Evolutionary conservation across 1,140 invertebrate species (phyloP).

Genomic region (Akabosia matsudoensis): DNA sequence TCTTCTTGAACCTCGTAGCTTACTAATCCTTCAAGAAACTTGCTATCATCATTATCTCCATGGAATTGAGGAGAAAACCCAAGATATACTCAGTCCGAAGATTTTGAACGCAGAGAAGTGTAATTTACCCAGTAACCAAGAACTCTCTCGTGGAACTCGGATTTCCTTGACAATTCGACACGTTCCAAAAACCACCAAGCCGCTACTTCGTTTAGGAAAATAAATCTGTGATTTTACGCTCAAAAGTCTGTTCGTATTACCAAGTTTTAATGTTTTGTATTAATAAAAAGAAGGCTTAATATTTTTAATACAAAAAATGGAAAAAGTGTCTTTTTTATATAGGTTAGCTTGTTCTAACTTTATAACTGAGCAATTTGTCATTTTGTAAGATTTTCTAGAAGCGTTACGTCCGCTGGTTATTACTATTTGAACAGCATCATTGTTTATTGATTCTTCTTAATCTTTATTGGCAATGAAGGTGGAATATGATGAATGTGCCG

Average conservation of each 20-base stretch:
- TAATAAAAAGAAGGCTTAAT: not conserved
- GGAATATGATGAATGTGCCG: slow-evolving; percentile 14
- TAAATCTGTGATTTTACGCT: not conserved
- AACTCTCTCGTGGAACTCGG: slow-evolving; percentile 65
- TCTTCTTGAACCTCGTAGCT: slow-evolving; percentile 79
- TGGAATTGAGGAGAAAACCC: slow-evolving; percentile 73
- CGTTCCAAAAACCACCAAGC: slow-evolving; percentile 81
- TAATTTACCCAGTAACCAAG: slow-evolving; percentile 52
- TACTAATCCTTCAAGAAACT: slow-evolving; percentile 77
- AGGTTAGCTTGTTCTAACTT: slow-evolving; percentile 29
- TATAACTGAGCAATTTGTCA: slow-evolving; percentile 26
- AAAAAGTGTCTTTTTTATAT: not conserved
- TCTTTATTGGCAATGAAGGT: not conserved
- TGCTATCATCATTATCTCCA: slow-evolving; percentile 85
- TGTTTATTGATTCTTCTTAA: slow-evolving; percentile 21
- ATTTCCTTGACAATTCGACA: slow-evolving; percentile 90
- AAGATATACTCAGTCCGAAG: slow-evolving; percentile 66
- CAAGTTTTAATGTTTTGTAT: not conserved
- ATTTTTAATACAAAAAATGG: not conserved
- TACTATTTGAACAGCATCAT: slow-evolving; percentile 18
- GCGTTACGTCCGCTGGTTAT: no score
- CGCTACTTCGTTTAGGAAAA: not conserved
- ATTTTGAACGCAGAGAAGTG: slow-evolving; percentile 63
- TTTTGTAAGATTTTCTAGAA: no score
- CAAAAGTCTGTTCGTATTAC: no score